Evolutionary conservation across 1,140 invertebrate genomes (phyloP), one percentile per base, ranked within the genome.

Genomic region (Cotesia glomerata): DNA sequence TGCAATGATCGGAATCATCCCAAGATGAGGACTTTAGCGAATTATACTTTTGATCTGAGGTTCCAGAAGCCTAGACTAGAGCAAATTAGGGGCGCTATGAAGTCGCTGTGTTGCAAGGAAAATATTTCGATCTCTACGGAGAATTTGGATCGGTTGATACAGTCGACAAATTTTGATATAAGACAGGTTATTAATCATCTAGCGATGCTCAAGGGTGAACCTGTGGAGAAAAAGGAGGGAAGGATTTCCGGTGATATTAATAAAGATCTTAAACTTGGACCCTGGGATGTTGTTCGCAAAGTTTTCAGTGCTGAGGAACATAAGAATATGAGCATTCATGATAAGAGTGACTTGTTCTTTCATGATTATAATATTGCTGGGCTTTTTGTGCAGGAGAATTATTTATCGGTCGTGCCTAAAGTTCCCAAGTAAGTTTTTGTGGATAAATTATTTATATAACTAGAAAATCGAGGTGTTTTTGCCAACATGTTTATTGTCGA

Each of bases 321-420:
- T 76, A 92, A 93, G 77, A 89, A 86, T 0, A 98, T 97, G 95
- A 91, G 86, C 13, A 87, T 97, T 2, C 87, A 92, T 77, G 95
- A 99, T 78, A 98, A 97, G 86, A 93, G 91, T 59, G 93, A 95
- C 81, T 85, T 99, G 52, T 99, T 99, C 87, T 99, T 99, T 87
- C 92, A 96, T 76, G 98, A 99, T 88, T 99, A 99, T 86, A 97
- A 91, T 80, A 90, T 99, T 71, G 93, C 92, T 4, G 95, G 97
- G 7, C 88, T 99, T 16, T 99, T 99, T 88, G 95, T 99, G 0
- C 97, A 99, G 82, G 98, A 99, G 84, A 99, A 99, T 88, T 99
- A 99, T 88, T 87, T 95, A 0, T 89, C 89, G 64, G 93, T 94
- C 0, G 79, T 84, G 13, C 94, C 95, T 0, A 86, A 90, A 62